Evolutionary conservation across 2,113 vertebrate species (phyloP), one percentile per base, ranked within the genome.

Genomic region (Tychaedon coryphoeus): DNA sequence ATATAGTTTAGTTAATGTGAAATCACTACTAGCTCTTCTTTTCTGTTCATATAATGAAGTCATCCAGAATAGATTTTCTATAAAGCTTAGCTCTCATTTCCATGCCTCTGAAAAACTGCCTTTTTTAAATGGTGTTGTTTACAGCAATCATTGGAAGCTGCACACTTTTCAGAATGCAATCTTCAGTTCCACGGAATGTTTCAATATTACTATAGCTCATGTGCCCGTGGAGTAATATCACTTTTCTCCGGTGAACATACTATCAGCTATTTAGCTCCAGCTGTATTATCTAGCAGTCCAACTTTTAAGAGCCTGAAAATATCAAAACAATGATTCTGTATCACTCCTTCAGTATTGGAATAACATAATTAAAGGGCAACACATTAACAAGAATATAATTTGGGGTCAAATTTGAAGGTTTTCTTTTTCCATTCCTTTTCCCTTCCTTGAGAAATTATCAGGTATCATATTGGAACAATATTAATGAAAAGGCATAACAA

Each of bases 41-140:
- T 60, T 26, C 56, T 75, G 67, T 85, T 57, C 40, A 75, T 53
- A 90, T 88, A 71, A 62, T 25, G 14, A 94, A 72, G 36, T 56
- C 34, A 91, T 67, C 10, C 23, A 85, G 64, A 81, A 87, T 33
- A 71, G 84, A 94, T 85, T 91, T 78, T 70, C 77, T 85, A 33
- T 92, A 93, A 84, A 88, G 45, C 71, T 88, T 69, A 79, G 78
- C 47, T 94, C 57, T 74, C 34, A 67, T 80, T 93, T 87, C n/a
- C n/a, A 56, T 43, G 36, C 28, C 53, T 89, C 73, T 51, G 38
- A 74, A 88, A 84, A 77, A 14, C 33, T 80, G 76, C 38, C 10
- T 89, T 73, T 84, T 80, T 34, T 14, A 10, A 89, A 80, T 51
- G 40, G 38, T 2, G 3, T 38, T 92, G 58, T 90, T 96, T 84